Percentiles rank a stretch among this genome's conserved stretches.
phyloP scores from a whole-genome alignment of 2,888 invertebrate species.

The Lycocerus yunnanus region DNA sequence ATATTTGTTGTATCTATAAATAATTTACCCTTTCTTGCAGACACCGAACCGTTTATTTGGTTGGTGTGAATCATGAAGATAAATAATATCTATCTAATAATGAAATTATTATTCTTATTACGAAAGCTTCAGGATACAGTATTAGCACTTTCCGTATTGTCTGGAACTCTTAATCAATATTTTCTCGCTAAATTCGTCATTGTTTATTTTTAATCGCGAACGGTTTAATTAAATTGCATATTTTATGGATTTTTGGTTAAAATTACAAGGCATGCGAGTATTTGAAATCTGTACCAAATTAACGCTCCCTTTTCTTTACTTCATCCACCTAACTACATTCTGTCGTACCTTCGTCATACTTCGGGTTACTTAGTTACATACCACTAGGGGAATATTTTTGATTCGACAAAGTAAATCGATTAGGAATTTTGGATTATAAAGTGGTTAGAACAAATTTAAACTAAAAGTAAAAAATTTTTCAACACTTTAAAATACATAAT shows the following conservation, averaged over 20 bases:
- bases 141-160: background rate
- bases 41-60: conserved; percentile 9
- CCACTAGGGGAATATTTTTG: background rate
- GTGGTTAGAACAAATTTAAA: background rate
- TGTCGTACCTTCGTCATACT: background rate
- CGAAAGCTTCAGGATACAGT: background rate
- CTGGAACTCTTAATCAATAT: background rate
- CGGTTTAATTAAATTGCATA: background rate
- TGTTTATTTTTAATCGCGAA: background rate
- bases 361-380: background rate
- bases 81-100: background rate
- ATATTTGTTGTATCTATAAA: conserved; percentile 9
- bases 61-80: conserved; percentile 5
- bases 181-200: background rate
- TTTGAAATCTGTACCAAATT: background rate
- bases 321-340: background rate
- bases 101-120: background rate
- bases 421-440: background rate
- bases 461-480: background rate
- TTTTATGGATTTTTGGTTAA: background rate
- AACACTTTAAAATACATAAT: background rate
- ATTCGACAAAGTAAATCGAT: background rate
- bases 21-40: conserved; percentile 5
- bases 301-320: background rate
- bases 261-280: background rate